These are phyloP conservation scores for Linnaemya vulpina DNA, from an alignment of 2,888 invertebrate species.

Conservation along the genomic window DNA sequence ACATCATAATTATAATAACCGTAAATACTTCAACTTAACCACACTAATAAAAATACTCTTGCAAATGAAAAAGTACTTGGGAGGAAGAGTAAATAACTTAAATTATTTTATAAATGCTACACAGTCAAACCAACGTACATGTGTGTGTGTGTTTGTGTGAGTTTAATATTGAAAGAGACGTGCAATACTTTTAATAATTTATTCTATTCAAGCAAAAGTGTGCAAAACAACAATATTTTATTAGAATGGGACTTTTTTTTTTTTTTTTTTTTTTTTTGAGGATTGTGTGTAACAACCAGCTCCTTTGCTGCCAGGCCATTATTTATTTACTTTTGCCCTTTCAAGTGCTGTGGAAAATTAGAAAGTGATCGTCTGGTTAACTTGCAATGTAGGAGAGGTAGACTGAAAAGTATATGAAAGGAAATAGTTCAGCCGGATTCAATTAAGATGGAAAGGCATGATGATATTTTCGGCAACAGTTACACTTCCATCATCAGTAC, in stretches of 20 bases:
- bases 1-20: conserved; percentile 72
- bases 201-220: neutral
- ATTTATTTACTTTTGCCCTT: neutral
- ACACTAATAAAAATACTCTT: conserved; percentile 33
- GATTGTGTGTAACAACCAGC: neutral
- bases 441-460: too few species aligned
- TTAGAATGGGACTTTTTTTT: neutral
- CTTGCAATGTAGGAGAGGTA: neutral
- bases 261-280: too few species aligned
- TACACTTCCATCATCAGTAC: too few species aligned
- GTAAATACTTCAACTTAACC: conserved; percentile 59
- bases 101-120: neutral
- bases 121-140: neutral
- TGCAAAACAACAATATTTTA: neutral
- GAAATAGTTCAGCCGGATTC: too few species aligned
- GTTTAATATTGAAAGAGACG: conserved; percentile 10
- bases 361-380: conserved; percentile 7
- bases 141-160: neutral
- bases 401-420: neutral
- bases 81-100: conserved; percentile 7
- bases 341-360: conserved; percentile 56
- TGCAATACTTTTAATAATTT: conserved; percentile 40
- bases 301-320: conserved; percentile 46
- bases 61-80: neutral
- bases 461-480: too few species aligned